These are phyloP conservation scores for Sigmodon hispidus DNA, from an alignment of 2,113 vertebrate genomes.

Conservation along the genomic window DNA sequence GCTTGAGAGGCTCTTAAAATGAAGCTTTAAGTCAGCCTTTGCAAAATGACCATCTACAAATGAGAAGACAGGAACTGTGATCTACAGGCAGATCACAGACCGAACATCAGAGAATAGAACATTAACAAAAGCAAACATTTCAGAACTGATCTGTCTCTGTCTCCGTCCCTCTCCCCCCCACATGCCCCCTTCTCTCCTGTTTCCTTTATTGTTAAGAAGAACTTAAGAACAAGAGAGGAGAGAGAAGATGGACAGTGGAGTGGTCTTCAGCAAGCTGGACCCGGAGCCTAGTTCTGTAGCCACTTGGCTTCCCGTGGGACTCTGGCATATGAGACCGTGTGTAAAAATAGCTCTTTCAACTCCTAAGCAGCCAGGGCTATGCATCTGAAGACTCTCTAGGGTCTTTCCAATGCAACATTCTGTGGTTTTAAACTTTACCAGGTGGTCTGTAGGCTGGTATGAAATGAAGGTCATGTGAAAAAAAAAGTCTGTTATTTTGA, in stretches of 20 bases:
- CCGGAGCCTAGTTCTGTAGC: not conserved
- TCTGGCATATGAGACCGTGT: not conserved
- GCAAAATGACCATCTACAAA: conserved; percentile 7
- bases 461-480: conserved; percentile 51
- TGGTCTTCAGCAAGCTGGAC: not conserved
- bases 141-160: not conserved
- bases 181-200: not conserved
- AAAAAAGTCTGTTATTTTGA: conserved; percentile 43
- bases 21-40: not conserved
- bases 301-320: not conserved
- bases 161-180: not conserved
- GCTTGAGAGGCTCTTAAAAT: conserved; percentile 9
- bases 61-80: not conserved
- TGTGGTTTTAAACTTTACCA: conserved; percentile 48
- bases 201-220: conserved; percentile 25
- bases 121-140: not conserved
- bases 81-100: too few relatives aligned
- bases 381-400: not conserved
- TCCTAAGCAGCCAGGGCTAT: not conserved
- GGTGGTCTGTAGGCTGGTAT: conserved; percentile 41
- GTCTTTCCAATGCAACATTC: conserved; percentile 41
- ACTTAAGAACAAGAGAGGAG: not conserved
- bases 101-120: too few relatives aligned
- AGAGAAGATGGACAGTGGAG: not conserved
- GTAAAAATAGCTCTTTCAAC: not conserved